Conservation (phyloP, 2,888 invertebrate genomes). For the Monochamus alternatus region DNA sequence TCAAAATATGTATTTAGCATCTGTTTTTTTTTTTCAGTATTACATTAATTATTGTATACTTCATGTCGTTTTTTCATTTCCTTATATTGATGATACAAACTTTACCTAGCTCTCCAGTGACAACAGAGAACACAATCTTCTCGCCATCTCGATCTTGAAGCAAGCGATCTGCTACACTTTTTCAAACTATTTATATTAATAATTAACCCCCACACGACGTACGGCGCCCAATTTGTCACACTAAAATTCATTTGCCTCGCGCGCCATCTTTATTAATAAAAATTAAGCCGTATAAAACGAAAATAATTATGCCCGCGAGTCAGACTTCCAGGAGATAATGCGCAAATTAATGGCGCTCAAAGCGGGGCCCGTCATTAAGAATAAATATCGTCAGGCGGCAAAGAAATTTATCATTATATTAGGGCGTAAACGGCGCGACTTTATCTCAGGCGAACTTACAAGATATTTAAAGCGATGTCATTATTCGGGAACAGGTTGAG, state of each 20-base stretch:
- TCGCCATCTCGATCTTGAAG: background rate
- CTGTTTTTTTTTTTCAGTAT: no score
- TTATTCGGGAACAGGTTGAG: conserved; percentile 64
- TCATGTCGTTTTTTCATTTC: no score
- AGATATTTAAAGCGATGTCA: conserved; percentile 63
- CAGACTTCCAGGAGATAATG: conserved; percentile 48
- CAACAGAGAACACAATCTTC: no score
- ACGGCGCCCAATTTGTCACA: conserved; percentile 21
- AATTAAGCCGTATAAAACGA: conserved; percentile 25
- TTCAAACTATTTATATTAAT: conserved; percentile 10
- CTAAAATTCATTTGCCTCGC: conserved; percentile 9
- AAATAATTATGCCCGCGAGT: conserved; percentile 31
- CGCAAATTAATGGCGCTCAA: conserved; percentile 52
- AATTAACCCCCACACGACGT: background rate
- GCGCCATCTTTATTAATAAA: conserved; percentile 20
- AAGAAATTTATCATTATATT: conserved; percentile 61
- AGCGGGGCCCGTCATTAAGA: conserved; percentile 57
- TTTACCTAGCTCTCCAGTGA: no score
- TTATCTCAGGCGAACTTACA: conserved; percentile 61
- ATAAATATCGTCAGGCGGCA: conserved; percentile 57
- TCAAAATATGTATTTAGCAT: no score
- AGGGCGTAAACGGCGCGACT: conserved; percentile 50
- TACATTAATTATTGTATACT: no score
- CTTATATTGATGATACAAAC: no score
- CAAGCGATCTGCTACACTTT: background rate